Evolutionary conservation across 2,797 vertebrate species (phyloP).

Genomic region (Chrosomus eos): DNA sequence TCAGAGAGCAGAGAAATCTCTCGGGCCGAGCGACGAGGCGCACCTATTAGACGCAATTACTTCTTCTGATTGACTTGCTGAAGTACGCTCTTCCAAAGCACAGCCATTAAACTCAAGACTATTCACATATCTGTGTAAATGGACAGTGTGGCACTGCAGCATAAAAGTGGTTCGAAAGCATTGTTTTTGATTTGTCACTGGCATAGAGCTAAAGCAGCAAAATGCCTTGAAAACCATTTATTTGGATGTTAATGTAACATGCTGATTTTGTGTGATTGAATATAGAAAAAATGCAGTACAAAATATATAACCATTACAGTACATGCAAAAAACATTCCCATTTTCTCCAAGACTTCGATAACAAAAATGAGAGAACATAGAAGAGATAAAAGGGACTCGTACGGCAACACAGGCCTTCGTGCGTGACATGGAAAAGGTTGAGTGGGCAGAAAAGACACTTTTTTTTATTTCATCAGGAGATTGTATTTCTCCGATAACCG

Average conservation of each 20-base stretch:
- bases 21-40: conserved; percentile 51
- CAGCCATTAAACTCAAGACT: conserved; percentile 39
- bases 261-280: background rate
- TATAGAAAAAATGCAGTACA: background rate
- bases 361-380: too few relatives aligned
- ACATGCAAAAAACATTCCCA: background rate
- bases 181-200: background rate
- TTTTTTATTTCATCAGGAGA: conserved; percentile 50
- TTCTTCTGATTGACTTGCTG: conserved; percentile 64
- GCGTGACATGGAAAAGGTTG: conserved; percentile 36
- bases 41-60: conserved; percentile 63
- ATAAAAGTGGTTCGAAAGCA: background rate
- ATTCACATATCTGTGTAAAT: conserved; percentile 30
- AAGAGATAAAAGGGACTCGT: conserved; percentile 10
- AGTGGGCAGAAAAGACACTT: conserved; percentile 27
- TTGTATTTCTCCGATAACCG: conserved; percentile 56
- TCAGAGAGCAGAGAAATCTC: conserved; percentile 65
- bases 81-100: conserved; percentile 54
- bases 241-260: background rate
- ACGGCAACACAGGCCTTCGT: background rate
- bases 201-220: background rate
- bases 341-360: too few relatives aligned
- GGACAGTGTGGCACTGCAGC: background rate
- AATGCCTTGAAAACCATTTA: background rate
- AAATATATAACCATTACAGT: background rate